A percentile compares a stretch with the other conserved stretches of the same genome.
Conservation (phyloP, 2,888 invertebrate species). For the Hypsopygia costalis region DNA sequence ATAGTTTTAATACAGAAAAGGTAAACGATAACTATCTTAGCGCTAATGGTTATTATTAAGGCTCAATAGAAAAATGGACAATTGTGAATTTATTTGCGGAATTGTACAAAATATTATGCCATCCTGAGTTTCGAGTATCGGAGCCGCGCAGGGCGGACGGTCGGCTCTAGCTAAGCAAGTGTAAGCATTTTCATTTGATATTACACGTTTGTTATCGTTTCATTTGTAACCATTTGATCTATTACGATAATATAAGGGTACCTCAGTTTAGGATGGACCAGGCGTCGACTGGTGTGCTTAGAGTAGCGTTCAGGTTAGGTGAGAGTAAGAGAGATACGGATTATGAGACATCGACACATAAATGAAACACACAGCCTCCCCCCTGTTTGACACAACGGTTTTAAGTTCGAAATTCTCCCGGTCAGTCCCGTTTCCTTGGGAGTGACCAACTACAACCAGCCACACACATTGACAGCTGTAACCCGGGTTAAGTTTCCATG, state of each 20-base stretch:
- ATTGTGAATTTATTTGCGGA: slow-evolving; percentile 68
- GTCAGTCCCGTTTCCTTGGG: slow-evolving; percentile 26
- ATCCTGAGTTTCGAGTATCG: slow-evolving; percentile 61
- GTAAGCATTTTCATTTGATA: slow-evolving; percentile 77
- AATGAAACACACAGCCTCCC: slow-evolving; percentile 57
- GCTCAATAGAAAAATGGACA: slow-evolving; percentile 62
- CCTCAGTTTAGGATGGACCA: slow-evolving; percentile 80
- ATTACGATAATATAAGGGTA: slow-evolving; percentile 75
- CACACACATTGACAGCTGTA: slow-evolving; percentile 60
- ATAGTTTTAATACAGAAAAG: slow-evolving; percentile 76
- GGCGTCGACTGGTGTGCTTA: slow-evolving; percentile 77
- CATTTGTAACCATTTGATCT: slow-evolving; percentile 77
- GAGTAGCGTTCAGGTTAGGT: slow-evolving; percentile 65
- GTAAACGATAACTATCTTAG: slow-evolving; percentile 70
- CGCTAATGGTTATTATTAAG: slow-evolving; percentile 70
- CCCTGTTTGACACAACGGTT: slow-evolving; percentile 48
- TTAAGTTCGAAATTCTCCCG: slow-evolving; percentile 54
- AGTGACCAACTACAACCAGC: slow-evolving; percentile 34
- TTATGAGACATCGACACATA: slow-evolving; percentile 70
- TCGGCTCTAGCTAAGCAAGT: slow-evolving; percentile 75
- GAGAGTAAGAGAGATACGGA: slow-evolving; percentile 62
- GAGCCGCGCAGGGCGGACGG: slow-evolving; percentile 59
- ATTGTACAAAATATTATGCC: slow-evolving; percentile 61
- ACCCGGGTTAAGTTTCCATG: slow-evolving; percentile 66
- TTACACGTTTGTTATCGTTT: slow-evolving; percentile 79